phyloP scores from a whole-genome alignment of 1,140 invertebrate species.

The Ceratitis capitata region DNA sequence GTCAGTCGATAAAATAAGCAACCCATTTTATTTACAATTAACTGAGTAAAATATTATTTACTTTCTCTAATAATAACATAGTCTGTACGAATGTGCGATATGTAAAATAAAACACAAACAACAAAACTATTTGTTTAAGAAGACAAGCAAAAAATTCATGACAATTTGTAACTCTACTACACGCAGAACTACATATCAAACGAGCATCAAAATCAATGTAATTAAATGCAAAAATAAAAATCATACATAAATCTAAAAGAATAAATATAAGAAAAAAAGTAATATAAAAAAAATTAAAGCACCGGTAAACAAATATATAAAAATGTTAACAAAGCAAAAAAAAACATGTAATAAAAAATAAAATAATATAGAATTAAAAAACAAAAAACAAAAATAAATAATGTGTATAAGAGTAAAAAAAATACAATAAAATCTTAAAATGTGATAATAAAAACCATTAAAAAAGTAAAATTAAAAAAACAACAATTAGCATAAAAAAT shows the following conservation, averaged over 20 bases:
- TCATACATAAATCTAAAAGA: no score
- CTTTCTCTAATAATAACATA: background rate
- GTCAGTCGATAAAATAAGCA: no score
- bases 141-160: background rate
- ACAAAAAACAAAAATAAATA: background rate
- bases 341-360: background rate
- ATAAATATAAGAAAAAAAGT: background rate
- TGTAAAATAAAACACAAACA: background rate
- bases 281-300: background rate
- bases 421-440: background rate
- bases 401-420: background rate
- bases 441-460: no score
- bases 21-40: no score
- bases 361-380: no score
- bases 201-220: background rate
- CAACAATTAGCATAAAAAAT: background rate
- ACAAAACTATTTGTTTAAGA: background rate
- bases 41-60: no score
- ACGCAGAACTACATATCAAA: conserved; percentile 19
- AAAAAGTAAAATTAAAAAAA: background rate
- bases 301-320: background rate
- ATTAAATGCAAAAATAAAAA: background rate
- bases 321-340: background rate
- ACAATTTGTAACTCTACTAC: background rate
- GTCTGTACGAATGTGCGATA: no score